These are phyloP conservation scores for Steinernema khuongi DNA, from an alignment of 1,140 invertebrate genomes.

Conservation along the genomic window DNA sequence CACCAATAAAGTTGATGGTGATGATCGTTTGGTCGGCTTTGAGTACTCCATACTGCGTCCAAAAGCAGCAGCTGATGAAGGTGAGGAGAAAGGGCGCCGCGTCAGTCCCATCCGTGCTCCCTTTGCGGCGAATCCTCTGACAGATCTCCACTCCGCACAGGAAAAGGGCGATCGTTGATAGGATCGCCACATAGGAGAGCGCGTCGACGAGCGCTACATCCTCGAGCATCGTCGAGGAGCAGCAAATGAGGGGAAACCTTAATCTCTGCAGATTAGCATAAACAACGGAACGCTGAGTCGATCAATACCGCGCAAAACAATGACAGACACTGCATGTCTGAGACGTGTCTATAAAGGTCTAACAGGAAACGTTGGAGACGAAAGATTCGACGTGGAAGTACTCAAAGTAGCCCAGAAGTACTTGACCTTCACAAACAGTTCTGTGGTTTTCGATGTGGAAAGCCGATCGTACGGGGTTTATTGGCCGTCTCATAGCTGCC, in stretches of 20 bases:
- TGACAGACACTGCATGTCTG: too few species aligned
- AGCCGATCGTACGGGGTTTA: too few species aligned
- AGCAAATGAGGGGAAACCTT: neutral
- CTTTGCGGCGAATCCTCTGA: conserved; percentile 38
- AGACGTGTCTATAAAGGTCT: too few species aligned
- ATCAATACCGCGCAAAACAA: too few species aligned
- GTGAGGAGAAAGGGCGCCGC: conserved; percentile 39
- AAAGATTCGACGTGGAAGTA: too few species aligned
- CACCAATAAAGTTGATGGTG: conserved; percentile 49
- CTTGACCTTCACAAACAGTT: too few species aligned
- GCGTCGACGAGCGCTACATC: conserved; percentile 35
- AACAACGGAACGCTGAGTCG: too few species aligned
- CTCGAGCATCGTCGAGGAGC: conserved; percentile 19
- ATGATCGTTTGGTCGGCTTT: conserved; percentile 44
- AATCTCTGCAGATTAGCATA: too few species aligned
- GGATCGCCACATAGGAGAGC: conserved; percentile 46
- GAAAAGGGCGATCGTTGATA: conserved; percentile 45
- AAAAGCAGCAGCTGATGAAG: conserved; percentile 50
- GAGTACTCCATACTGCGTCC: conserved; percentile 49
- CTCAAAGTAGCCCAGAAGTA: too few species aligned
- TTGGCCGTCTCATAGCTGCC: too few species aligned
- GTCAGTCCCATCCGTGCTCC: conserved; percentile 38
- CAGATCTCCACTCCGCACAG: conserved; percentile 49
- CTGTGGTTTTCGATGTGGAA: too few species aligned
- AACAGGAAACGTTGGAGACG: too few species aligned